Evolutionary conservation across 2,113 vertebrate species (phyloP).

Genomic region (Pygoscelis adeliae): DNA sequence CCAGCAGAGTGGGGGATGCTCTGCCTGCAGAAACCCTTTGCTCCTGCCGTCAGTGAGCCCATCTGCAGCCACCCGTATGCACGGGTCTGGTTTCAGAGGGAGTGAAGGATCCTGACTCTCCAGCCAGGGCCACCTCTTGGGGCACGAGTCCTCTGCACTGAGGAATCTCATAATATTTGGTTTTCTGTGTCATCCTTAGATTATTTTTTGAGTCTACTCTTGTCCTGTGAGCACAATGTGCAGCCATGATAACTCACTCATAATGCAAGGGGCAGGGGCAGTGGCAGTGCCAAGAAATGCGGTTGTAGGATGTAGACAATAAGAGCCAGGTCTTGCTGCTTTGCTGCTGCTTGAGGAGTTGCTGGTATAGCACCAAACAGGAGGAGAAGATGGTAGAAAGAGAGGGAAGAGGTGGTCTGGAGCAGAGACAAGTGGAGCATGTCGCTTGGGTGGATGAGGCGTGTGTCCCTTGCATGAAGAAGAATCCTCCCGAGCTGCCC

Average conservation of each 20-base stretch:
- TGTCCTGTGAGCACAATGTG: background rate
- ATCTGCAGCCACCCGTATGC: background rate
- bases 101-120: background rate
- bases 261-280: too few species aligned
- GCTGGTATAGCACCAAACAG: background rate
- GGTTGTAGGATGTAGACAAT: background rate
- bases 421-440: rapidly evolving
- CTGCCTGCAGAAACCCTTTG: background rate
- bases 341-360: background rate
- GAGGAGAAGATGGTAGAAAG: background rate
- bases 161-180: background rate
- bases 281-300: background rate
- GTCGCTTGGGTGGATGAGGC: background rate
- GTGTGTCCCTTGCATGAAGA: background rate
- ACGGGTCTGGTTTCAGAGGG: background rate
- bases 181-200: background rate
- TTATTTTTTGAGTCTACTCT: background rate
- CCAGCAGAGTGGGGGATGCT: background rate
- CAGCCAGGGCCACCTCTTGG: background rate
- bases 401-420: background rate
- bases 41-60: background rate
- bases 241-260: rapidly evolving
- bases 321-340: background rate
- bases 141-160: background rate
- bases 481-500: background rate